Evolutionary conservation across 1,140 invertebrate species (phyloP).

Genomic region (Pygmarrhopalites habei): DNA sequence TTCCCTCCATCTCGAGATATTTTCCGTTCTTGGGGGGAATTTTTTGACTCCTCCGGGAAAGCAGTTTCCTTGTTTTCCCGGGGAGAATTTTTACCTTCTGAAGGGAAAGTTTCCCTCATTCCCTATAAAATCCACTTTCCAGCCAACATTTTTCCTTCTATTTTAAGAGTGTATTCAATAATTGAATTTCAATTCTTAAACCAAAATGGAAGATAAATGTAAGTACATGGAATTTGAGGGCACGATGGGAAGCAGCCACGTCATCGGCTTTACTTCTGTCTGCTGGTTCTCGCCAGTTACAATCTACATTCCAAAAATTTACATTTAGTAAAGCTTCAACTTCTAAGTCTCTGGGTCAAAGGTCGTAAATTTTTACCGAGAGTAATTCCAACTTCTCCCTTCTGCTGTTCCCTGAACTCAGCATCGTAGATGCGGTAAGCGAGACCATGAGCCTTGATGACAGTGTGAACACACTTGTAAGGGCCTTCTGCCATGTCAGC

Average conservation of each 20-base stretch:
- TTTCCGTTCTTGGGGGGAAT: no score
- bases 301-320: slow-evolving; percentile 7
- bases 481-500: neutral
- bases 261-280: slow-evolving; percentile 20
- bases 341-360: no score
- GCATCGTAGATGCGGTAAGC: slow-evolving; percentile 26
- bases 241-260: slow-evolving; percentile 14
- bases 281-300: slow-evolving; percentile 15
- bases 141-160: neutral
- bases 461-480: slow-evolving; percentile 18
- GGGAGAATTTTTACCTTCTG: no score
- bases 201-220: no score
- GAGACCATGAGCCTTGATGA: slow-evolving; percentile 20
- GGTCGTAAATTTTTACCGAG: no score
- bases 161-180: no score
- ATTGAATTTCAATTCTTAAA: neutral
- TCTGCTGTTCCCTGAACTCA: slow-evolving; percentile 29
- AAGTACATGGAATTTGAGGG: slow-evolving; percentile 24
- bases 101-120: no score
- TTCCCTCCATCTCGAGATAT: no score
- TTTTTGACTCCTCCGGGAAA: no score
- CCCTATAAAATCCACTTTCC: neutral
- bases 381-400: slow-evolving; percentile 27
- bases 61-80: no score
- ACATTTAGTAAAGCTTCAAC: no score